phyloP scores from a whole-genome alignment of 2,797 vertebrate genomes.

The Petrocephalus sullivani region DNA sequence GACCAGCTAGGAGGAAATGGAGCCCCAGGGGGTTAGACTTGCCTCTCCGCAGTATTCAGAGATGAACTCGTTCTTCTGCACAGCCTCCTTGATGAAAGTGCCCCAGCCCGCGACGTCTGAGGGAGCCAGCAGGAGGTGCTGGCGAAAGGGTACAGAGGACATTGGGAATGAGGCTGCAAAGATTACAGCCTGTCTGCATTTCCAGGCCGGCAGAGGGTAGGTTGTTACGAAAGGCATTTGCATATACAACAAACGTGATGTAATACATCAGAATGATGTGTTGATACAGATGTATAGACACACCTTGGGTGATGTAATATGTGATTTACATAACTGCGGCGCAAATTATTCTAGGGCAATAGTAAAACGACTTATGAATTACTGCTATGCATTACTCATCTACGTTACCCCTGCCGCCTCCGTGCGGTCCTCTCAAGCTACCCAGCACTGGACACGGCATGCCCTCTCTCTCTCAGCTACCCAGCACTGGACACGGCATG shows the following conservation, averaged over 20 bases:
- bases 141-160: constrained; percentile 1
- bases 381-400: background rate
- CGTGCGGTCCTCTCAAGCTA: background rate
- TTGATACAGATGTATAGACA: no score
- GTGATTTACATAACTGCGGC: background rate
- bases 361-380: background rate
- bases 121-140: constrained; percentile 93
- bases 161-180: background rate
- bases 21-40: constrained; percentile 38
- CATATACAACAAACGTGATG: background rate
- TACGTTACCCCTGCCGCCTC: background rate
- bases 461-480: background rate
- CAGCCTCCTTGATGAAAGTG: constrained; percentile 94
- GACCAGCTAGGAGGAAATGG: background rate
- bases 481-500: background rate
- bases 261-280: background rate
- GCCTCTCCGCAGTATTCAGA: constrained; percentile 97
- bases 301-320: background rate
- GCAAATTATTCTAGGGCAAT: background rate
- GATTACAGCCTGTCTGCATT: background rate
- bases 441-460: background rate
- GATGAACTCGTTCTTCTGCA: constrained; percentile 98
- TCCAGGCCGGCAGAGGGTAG: background rate
- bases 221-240: background rate
- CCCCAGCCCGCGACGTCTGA: constrained; percentile 97